Conservation (phyloP, 1,140 invertebrate genomes). For the Drosophila pallidifrons region DNA sequence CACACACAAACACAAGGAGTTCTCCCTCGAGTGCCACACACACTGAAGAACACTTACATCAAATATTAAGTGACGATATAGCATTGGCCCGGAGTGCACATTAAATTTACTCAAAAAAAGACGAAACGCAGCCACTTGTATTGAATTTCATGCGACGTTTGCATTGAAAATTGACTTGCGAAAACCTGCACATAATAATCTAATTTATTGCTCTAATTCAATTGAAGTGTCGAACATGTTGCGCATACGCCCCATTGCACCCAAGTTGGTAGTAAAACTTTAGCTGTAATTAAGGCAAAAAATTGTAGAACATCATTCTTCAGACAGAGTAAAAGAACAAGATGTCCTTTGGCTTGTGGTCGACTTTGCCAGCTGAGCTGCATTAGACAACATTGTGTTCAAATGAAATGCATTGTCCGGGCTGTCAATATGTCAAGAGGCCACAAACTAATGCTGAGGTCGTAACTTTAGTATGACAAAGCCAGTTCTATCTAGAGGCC, state of each 20-base stretch:
- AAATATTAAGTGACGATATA: constrained; percentile 73
- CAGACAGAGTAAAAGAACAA: neutral
- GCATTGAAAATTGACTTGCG: constrained; percentile 1
- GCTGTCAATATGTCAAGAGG: constrained; percentile 8
- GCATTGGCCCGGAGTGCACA: constrained; percentile 63
- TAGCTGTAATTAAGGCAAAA: constrained; percentile 28
- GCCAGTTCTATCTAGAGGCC: neutral
- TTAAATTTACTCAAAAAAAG: constrained; percentile 56
- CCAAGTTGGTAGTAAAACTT: constrained; percentile 17
- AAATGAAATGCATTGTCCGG: neutral
- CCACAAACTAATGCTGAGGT: constrained; percentile 14
- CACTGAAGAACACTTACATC: constrained; percentile 53
- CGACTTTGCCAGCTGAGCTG: neutral
- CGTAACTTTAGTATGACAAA: neutral
- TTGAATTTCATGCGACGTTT: constrained; percentile 39
- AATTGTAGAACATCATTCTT: neutral
- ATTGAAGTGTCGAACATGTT: constrained; percentile 52
- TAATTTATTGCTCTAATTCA: constrained; percentile 56
- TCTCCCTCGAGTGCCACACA: constrained; percentile 35
- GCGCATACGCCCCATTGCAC: constrained; percentile 31
- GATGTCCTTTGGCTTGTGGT: constrained; percentile 2
- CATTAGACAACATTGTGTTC: neutral
- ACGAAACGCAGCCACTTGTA: constrained; percentile 4
- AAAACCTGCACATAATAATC: constrained; percentile 54
- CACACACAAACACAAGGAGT: neutral